Base-by-base conservation (phyloP, 2,113 vertebrate genomes). In the Nerophis ophidion region DNA sequence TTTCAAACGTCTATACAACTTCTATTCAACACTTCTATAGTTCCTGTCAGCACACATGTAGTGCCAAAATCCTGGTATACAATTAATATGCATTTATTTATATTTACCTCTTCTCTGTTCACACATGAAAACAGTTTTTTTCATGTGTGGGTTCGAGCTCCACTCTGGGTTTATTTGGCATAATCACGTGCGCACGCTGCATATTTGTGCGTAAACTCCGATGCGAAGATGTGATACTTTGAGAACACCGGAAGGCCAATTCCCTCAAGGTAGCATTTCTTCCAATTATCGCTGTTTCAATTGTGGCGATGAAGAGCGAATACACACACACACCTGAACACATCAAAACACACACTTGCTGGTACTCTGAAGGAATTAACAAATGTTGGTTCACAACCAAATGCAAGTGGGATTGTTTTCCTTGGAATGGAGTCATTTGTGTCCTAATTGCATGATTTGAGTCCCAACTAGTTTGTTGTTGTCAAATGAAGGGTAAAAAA, bases 151-250 rank as follows among this genome's bases (percentile, higher is more conserved):
- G 68, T 70, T 70, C 74, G 71, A 65, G 65, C 72, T 72, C 7
- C 48, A 48, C 14, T 51, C 36, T 51, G 57, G 45, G 57, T 72
- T 70, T 80, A 84, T 81, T 82, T 84, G 69, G 47, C 34, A 74
- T 71, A 88, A 88, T 88, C 85, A 77, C 76, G 72, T 60, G 45
- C 84, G 81, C 74, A 61, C 86, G 85, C 62, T 56, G 19, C 45
- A 58, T 60, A 49, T 65, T 17, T 70, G 49, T 69, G 26, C 26
- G 26, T 4, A 26, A 26, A 26, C 40, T 76, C 60, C 71, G 74
- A 77, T 82, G 73, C 70, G 54, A 66, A 73, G 62, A 61, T 73
- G 64, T 73, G 66, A 76, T 80, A 73, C 74, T 77, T 81, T 71
- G 55, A 75, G 57, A 77, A 76, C 65, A 75, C 55, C 56, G 75